A percentile compares a stretch with the other conserved stretches of the same genome.
These are phyloP conservation scores for Pedetes capensis DNA, from an alignment of 2,113 vertebrate species.

Conservation along the genomic window DNA sequence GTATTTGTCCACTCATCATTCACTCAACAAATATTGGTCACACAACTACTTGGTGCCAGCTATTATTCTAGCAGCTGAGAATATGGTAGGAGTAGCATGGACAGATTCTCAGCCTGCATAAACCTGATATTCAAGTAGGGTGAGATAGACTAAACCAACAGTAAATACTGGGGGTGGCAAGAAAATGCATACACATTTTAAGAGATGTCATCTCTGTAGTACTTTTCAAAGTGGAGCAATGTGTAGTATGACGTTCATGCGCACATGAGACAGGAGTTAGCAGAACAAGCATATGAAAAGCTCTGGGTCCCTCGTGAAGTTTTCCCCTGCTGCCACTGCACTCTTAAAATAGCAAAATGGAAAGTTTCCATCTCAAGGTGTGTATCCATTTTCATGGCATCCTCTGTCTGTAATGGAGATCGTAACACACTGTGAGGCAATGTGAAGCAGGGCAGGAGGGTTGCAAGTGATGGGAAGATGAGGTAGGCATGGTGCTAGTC, in stretches of 20 bases:
- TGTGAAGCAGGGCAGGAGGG: background rate
- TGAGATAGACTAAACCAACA: background rate
- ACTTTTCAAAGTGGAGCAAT: too few species aligned
- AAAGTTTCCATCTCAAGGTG: too few species aligned
- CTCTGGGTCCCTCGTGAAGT: too few species aligned
- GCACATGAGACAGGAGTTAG: too few species aligned
- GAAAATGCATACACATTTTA: too few species aligned
- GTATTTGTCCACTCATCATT: background rate
- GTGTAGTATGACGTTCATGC: too few species aligned
- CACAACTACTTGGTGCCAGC: background rate
- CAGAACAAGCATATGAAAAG: too few species aligned
- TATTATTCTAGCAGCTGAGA: background rate
- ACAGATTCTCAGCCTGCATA: background rate
- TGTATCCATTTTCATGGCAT: too few species aligned
- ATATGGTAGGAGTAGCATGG: background rate
- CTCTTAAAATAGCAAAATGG: too few species aligned
- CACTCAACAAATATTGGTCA: conserved; percentile 4
- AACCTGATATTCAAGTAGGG: background rate
- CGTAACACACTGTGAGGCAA: background rate
- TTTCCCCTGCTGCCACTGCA: too few species aligned
- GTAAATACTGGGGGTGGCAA: too few species aligned
- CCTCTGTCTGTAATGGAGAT: background rate
- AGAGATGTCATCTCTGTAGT: too few species aligned
- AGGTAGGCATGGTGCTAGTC: background rate
- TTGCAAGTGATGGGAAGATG: background rate